These are phyloP conservation scores for Dolichomitus sp. DNA, from an alignment of 2,888 invertebrate genomes.

Conservation along the genomic window DNA sequence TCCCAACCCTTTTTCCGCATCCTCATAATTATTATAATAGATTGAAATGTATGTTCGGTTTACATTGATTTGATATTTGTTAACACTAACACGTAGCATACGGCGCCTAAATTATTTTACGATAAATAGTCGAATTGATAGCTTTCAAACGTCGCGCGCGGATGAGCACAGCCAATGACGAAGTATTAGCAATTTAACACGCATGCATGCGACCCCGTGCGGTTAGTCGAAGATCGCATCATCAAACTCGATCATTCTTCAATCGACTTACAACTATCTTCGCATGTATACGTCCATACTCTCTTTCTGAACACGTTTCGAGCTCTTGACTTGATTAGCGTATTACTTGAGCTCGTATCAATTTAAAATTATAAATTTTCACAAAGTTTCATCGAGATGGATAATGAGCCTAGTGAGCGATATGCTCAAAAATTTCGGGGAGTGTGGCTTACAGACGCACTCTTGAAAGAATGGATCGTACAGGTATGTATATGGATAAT, in stretches of 20 bases:
- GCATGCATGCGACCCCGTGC: not conserved
- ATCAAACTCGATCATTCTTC: not conserved
- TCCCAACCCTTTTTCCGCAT: not conserved
- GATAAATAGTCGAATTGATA: not conserved
- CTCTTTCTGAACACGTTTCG: not conserved
- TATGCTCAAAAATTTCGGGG: constrained; percentile 32
- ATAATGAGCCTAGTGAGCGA: constrained; percentile 6
- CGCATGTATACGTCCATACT: constrained; percentile 8
- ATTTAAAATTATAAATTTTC: not conserved
- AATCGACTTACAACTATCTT: constrained; percentile 16
- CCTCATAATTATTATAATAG: not conserved
- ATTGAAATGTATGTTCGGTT: too few species aligned
- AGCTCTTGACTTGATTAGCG: constrained; percentile 4
- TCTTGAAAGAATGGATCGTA: constrained; percentile 40
- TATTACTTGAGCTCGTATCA: constrained; percentile 13
- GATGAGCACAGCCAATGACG: too few species aligned
- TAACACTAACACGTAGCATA: not conserved
- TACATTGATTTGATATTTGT: too few species aligned
- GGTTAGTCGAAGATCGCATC: constrained; percentile 5
- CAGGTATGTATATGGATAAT: constrained; percentile 22
- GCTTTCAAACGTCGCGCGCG: not conserved
- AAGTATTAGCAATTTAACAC: too few species aligned
- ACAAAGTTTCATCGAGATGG: not conserved
- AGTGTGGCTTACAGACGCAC: constrained; percentile 22
- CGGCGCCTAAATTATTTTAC: not conserved